Evolutionary conservation across 2,113 vertebrate species (phyloP).

Genomic region (Equus quagga): DNA sequence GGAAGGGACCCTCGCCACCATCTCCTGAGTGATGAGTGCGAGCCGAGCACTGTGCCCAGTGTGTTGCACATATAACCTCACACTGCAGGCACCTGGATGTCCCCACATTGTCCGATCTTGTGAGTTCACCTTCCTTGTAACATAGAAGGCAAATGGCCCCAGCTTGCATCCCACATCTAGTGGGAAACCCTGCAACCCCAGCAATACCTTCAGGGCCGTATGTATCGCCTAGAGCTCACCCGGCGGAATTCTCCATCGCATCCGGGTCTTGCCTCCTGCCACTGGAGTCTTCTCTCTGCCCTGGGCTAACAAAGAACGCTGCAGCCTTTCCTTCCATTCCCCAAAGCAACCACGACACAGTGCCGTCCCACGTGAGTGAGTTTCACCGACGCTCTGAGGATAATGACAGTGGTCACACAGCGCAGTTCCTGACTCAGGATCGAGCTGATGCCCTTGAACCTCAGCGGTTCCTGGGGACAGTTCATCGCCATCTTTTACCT

Average conservation of each 20-base stretch:
- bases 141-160: neutral
- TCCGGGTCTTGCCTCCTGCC: neutral
- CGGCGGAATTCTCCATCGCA: neutral
- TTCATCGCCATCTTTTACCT: too few relatives aligned
- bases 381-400: neutral
- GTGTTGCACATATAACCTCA: neutral
- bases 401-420: neutral
- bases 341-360: fast-evolving
- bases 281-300: neutral
- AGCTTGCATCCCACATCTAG: neutral
- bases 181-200: neutral
- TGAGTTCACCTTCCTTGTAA: neutral
- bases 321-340: neutral
- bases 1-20: too few relatives aligned
- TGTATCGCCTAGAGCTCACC: neutral
- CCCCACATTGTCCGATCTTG: neutral
- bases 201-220: neutral
- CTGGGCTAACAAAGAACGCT: neutral
- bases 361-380: neutral
- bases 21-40: neutral
- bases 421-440: neutral
- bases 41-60: neutral
- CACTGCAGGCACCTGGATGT: neutral
- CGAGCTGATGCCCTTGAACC: neutral
- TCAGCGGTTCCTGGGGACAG: neutral